Percentiles rank a stretch among this genome's conserved stretches.
Evolutionary conservation across 2,797 vertebrate genomes (phyloP).

Genomic region (Typhlichthys subterraneus): DNA sequence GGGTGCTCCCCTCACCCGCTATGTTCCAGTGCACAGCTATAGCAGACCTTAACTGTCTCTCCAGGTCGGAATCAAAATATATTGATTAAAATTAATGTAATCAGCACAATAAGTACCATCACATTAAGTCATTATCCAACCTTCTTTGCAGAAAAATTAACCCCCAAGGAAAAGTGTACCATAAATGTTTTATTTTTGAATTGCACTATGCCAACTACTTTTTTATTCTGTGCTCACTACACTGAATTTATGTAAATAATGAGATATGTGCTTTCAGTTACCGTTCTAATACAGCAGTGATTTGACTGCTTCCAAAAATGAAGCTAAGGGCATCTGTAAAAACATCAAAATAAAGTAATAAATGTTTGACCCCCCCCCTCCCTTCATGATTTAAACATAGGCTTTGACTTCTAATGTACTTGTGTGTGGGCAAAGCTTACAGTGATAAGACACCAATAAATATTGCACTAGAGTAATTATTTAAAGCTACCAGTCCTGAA

Average conservation of each 20-base stretch:
- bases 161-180: constrained; percentile 12
- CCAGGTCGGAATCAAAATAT: neutral
- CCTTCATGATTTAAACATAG: neutral
- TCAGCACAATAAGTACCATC: constrained; percentile 2
- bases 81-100: neutral
- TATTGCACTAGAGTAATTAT: constrained; percentile 68
- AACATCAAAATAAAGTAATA: constrained; percentile 26
- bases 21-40: too few relatives aligned
- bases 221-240: constrained; percentile 48
- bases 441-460: constrained; percentile 65
- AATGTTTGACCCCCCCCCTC: constrained; percentile 1
- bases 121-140: neutral
- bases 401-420: neutral
- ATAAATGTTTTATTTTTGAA: constrained; percentile 63
- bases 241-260: constrained; percentile 61
- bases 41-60: neutral
- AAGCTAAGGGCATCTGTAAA: constrained; percentile 53
- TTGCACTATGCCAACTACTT: constrained; percentile 52
- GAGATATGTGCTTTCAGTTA: constrained; percentile 37
- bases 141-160: constrained; percentile 1
- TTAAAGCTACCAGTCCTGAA: constrained; percentile 42
- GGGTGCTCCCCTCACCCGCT: too few relatives aligned
- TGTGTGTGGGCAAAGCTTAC: constrained; percentile 17
- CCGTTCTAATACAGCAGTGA: constrained; percentile 57
- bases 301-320: constrained; percentile 64